Evolutionary conservation across 2,113 vertebrate genomes (phyloP), one percentile per base, ranked within the genome.

Genomic region (Malurus melanocephalus): DNA sequence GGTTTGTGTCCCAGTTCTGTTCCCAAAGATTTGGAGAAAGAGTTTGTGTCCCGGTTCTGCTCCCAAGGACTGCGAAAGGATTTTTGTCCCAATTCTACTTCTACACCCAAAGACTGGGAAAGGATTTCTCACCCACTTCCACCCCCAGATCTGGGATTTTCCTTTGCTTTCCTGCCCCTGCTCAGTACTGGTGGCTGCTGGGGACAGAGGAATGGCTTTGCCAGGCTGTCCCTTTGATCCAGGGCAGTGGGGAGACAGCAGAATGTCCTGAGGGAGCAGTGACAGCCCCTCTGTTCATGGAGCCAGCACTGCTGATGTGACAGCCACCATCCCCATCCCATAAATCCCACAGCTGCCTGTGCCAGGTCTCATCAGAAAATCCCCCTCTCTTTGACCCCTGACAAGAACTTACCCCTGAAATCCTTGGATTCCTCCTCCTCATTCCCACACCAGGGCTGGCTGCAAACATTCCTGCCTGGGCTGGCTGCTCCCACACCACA

Each of bases 171-270:
- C 20, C 17, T 2, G 4, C 26, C 7, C 30, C 17, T 2, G 4
- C 28, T 8, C 30, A 4, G 2, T n/a, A 11, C 22, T 0, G 0
- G 11, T 7, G 28, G 57, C 28, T 48, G 35, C 52, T 28, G 60
- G 20, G 60, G n/a, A 42, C 26, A 14, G 43, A 40, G 1, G 7
- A 40, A 7, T 1, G 40, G 45, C 38, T 77, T 42, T 62, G 23
- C 20, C 11, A 42, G 61, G 33, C 32, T 48, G 33, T 8, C 45
- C 16, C 2, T 6, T 11, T 4, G 23, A 38, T 30, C 72, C 2
- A 5, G 51, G 42, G 7, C 0, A 6, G 18, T 2, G 28, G 0
- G 19, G 4, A 9, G 26, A 30, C 0, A 20, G 52, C 21, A 45
- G 48, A 22, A 28, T 4, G 6, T 30, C n/a, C 52, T 6, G 22